phyloP scores from a whole-genome alignment of 2,797 vertebrate genomes.

The Eupleurogrammus muticus region DNA sequence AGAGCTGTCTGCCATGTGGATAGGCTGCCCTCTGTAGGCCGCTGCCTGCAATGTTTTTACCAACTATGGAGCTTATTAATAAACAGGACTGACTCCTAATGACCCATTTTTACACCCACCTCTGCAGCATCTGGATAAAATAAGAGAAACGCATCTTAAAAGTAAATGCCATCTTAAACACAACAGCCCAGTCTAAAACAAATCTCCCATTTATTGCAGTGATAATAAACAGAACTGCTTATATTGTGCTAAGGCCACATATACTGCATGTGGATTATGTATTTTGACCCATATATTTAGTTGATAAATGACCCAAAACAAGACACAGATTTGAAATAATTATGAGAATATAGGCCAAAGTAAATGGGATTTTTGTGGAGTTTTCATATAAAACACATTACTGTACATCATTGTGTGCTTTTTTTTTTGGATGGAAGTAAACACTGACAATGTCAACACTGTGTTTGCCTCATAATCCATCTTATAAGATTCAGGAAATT shows the following conservation, averaged over 20 bases:
- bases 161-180: background rate
- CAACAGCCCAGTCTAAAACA: background rate
- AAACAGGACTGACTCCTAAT: background rate
- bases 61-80: conserved; percentile 1
- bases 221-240: background rate
- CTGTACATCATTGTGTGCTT: background rate
- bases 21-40: conserved; percentile 76
- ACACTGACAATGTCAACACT: background rate
- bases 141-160: background rate
- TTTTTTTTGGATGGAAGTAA: conserved; percentile 16
- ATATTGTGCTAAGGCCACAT: background rate
- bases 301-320: background rate
- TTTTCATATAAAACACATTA: conserved; percentile 17
- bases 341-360: background rate
- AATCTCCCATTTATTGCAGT: background rate
- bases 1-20: conserved; percentile 46
- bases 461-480: background rate
- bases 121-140: background rate
- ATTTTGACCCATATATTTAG: background rate
- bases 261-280: background rate
- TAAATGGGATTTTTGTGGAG: conserved; percentile 7
- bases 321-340: background rate
- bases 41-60: background rate
- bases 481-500: background rate
- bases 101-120: background rate